Percentiles rank a stretch among this genome's conserved stretches.
phyloP scores from a whole-genome alignment of 1,140 invertebrate genomes.

The Hesperophylax magnus region DNA sequence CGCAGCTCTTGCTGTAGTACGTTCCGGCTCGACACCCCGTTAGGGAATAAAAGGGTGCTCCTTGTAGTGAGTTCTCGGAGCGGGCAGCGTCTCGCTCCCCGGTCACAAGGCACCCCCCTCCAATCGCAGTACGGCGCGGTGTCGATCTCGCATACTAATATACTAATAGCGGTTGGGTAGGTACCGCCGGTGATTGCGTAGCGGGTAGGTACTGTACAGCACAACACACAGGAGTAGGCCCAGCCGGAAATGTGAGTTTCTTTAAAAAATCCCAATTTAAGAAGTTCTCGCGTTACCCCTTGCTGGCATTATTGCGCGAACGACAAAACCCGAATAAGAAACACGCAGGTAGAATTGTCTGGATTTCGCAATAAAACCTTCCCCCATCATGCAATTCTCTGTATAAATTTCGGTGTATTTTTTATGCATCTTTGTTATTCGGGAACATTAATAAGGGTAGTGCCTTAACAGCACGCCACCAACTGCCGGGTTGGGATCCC shows the following conservation, averaged over 20 bases:
- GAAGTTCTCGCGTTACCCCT: slow-evolving; percentile 42
- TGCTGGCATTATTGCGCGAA: slow-evolving; percentile 44
- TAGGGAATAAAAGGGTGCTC: slow-evolving; percentile 56
- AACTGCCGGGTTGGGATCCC: slow-evolving; percentile 52
- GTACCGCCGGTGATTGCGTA: slow-evolving; percentile 25
- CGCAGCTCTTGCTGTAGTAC: slow-evolving; percentile 4
- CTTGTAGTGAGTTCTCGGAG: not conserved
- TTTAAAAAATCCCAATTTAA: slow-evolving; percentile 42
- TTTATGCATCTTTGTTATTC: slow-evolving; percentile 55
- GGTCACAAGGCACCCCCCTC: slow-evolving; percentile 28
- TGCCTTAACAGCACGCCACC: slow-evolving; percentile 56
- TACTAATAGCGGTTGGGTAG: not conserved
- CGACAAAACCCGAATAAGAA: slow-evolving; percentile 29
- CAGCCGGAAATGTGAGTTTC: slow-evolving; percentile 42
- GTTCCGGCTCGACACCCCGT: slow-evolving; percentile 54
- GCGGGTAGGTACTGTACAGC: not conserved
- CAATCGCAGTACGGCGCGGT: not conserved
- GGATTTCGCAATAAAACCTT: slow-evolving; percentile 55
- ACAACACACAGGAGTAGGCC: slow-evolving; percentile 32
- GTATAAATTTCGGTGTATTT: slow-evolving; percentile 52
- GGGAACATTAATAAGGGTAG: slow-evolving; percentile 50
- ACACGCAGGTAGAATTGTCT: slow-evolving; percentile 52
- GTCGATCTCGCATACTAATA: too few relatives aligned
- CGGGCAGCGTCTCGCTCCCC: slow-evolving; percentile 8
- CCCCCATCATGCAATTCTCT: slow-evolving; percentile 47